Base-by-base conservation (phyloP, 1,140 invertebrate species). In the Platyscapa corneri region DNA sequence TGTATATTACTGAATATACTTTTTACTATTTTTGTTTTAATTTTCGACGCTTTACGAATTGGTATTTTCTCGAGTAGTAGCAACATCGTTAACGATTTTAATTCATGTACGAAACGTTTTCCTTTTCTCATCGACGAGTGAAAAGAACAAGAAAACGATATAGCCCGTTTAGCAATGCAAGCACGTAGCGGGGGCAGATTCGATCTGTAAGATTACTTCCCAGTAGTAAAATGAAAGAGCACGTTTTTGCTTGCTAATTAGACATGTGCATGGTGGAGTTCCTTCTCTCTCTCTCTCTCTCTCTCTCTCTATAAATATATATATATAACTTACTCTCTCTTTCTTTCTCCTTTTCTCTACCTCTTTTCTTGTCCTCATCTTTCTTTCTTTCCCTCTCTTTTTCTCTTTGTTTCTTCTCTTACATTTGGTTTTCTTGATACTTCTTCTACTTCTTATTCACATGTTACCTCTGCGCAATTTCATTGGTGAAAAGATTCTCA, bases 211-310 rank as follows among this genome's bases (percentile, higher is more conserved):
- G 83, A 84, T 84, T 77, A 65, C 60, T 53, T 79, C 70, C 46
- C 83, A 84, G 76, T 84, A 84, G 64, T 84, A 84, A 84, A 84
- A 79, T 79, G 64, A 78, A 84, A 84, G 46, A 84, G 64, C 75
- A 70, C 83, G 83, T 78, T 84, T 84, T 78, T 79, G 46, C 83
- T 39, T 78, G 64, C 83, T 84, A 84, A 84, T 84, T 84, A 84
- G 83, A 79, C 64, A 84, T 67, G 37, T 34, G 23, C 60, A 39
- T 37, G 39, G 37, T 67, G 20, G 14, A 83, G 74, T 67, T 67
- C n/a, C 32, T 27, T 67, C 37, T 80, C 60, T 42, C 37, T 79
- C 56, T 79, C 56, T 65, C 42, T 60, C 53, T 64, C 34, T 46
- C 37, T 42, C 20, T 42, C 16, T 20, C n/a, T n/a, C n/a, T n/a